Conservation (phyloP, 2,113 vertebrate species). For the Perca fluviatilis region DNA sequence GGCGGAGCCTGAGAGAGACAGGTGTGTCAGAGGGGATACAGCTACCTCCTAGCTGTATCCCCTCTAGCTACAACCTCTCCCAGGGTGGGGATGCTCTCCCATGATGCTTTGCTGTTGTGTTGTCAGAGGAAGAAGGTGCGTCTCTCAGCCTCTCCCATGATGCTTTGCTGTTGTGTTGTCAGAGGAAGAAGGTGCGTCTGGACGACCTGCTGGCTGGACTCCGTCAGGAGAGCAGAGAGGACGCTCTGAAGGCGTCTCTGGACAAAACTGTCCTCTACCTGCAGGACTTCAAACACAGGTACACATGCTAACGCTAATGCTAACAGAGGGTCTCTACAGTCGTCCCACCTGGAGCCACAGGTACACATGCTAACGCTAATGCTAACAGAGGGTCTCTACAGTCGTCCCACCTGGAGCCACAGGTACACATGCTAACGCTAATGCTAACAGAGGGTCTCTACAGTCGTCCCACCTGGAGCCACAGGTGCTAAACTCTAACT, state of each 20-base stretch:
- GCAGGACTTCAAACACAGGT: slow-evolving; percentile 70
- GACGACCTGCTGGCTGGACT: slow-evolving; percentile 70
- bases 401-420: background rate
- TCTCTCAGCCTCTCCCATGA: too few relatives aligned
- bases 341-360: slow-evolving; percentile 23
- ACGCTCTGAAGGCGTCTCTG: slow-evolving; percentile 58
- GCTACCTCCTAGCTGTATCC: too few relatives aligned
- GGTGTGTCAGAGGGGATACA: background rate
- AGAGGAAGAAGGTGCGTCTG: slow-evolving; percentile 54
- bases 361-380: slow-evolving; percentile 28
- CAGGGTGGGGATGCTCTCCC: background rate
- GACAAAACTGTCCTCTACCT: slow-evolving; percentile 52
- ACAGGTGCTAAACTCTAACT: too few relatives aligned
- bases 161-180: too few relatives aligned
- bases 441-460: background rate
- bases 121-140: slow-evolving; percentile 72
- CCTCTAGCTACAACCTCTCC: too few relatives aligned
- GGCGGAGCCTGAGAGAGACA: background rate
- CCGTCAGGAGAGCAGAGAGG: slow-evolving; percentile 76
- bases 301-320: background rate
- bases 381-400: background rate
- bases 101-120: slow-evolving; percentile 44
- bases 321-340: too few relatives aligned
- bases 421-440: slow-evolving; percentile 44
- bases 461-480: too few relatives aligned